Percentiles rank a stretch among this genome's conserved stretches.
These are phyloP conservation scores for Aethina tumida DNA, from an alignment of 1,140 invertebrate genomes.

Conservation along the genomic window DNA sequence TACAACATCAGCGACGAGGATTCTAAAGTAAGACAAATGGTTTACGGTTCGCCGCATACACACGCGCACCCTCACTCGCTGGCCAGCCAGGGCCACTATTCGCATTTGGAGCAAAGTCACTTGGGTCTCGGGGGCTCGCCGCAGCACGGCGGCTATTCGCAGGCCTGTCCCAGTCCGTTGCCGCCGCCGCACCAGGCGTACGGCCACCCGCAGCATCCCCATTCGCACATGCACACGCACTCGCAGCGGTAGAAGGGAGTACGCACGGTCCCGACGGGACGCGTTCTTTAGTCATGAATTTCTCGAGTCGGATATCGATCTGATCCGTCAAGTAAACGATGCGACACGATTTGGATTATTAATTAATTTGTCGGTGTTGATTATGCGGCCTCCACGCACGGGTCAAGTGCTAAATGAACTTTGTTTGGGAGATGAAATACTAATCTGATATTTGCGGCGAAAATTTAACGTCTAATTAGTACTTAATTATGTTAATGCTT, in stretches of 20 bases:
- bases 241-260: conserved; percentile 56
- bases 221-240: conserved; percentile 52
- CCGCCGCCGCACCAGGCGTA: conserved; percentile 50
- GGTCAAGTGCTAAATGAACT: no score
- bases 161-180: conserved; percentile 46
- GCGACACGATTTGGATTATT: no score
- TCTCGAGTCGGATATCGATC: no score
- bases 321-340: no score
- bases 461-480: no score
- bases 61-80: conserved; percentile 44
- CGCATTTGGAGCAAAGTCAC: conserved; percentile 33
- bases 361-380: no score
- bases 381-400: no score
- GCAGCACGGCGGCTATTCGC: conserved; percentile 50
- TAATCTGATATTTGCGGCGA: no score
- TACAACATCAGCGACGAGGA: conserved; percentile 92
- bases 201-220: conserved; percentile 49
- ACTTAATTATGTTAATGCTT: no score
- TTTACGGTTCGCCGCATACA: conserved; percentile 66
- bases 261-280: no score
- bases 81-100: conserved; percentile 30
- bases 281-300: not conserved
- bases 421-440: no score
- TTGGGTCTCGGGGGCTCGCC: conserved; percentile 40
- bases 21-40: conserved; percentile 92